These are phyloP conservation scores for Strigops habroptila DNA, from an alignment of 2,113 vertebrate genomes.

Conservation along the genomic window DNA sequence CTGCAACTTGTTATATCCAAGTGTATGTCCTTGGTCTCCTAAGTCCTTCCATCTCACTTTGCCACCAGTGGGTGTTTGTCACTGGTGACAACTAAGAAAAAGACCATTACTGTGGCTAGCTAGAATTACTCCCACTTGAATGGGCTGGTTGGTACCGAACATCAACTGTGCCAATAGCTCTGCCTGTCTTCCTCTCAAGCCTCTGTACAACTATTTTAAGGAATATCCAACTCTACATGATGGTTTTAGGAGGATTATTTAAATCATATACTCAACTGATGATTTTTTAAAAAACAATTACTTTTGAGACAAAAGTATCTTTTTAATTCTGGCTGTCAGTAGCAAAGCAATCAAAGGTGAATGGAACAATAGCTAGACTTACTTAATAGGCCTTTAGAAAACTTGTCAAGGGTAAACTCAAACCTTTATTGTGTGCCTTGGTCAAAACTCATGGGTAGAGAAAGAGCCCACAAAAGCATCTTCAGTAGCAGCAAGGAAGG, in stretches of 20 bases:
- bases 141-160: background rate
- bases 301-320: background rate
- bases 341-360: background rate
- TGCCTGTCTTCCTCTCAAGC: background rate
- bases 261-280: background rate
- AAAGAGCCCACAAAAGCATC: background rate
- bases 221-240: background rate
- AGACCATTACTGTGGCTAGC: background rate
- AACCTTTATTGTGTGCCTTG: background rate
- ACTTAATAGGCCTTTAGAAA: background rate
- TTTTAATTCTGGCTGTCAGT: background rate
- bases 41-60: background rate
- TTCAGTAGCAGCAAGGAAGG: rapidly evolving
- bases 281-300: background rate
- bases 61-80: no score
- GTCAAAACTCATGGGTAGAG: background rate
- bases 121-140: background rate
- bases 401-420: background rate
- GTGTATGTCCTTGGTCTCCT: background rate
- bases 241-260: background rate
- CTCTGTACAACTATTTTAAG: background rate
- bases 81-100: no score
- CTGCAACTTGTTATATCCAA: background rate
- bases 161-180: background rate
- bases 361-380: background rate